Base-by-base conservation (phyloP, 2,113 vertebrate genomes). In the Syrmaticus mikado region DNA sequence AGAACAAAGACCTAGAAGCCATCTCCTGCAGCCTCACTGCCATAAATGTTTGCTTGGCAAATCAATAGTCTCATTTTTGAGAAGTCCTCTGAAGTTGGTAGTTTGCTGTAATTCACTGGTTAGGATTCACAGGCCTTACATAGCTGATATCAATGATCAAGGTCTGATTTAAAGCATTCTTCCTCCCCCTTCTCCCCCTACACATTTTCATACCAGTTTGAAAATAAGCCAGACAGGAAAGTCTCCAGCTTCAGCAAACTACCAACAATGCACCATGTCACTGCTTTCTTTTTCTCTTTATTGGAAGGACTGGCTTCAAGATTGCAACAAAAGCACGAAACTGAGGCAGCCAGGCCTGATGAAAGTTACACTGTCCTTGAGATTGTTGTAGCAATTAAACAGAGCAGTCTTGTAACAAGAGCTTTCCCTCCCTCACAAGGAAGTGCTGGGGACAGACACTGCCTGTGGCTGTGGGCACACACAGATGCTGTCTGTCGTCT, bases 321-420 rank as follows among this genome's bases (percentile, higher is more conserved):
- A 58, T 40, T 73, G 43, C n/a, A 68, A 32, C 32, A 80, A n/a
- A 1, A 36, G 24, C 22, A 62, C 12, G 12, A 73, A 85, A 71
- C 41, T 22, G 13, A 43, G 0, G 1, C 19, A 48, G 74, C 45
- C 45, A 4, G 1, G 15, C 15, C 46, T 24, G 20, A 55, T 17
- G n/a, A 17, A 92, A 74, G 32, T 46, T 83, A 75, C 22, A 28
- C 24, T 0, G 0, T 11, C 36, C 71, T 55, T 36, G 25, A 67
- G 50, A 34, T 65, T 71, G 50, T 18, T 91, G 82, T 32, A 87
- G 77, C 60, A 80, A 70, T 82, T 60, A 85, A 60, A 84, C 18
- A 52, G 11, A 72, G 48, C 22, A 82, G 22, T 21, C 46, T 58
- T 50, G 22, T 70, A 89, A 70, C 24, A 55, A 4, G 13, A 82